Conservation (phyloP, 1,140 invertebrate genomes). For the Eueides isabella region DNA sequence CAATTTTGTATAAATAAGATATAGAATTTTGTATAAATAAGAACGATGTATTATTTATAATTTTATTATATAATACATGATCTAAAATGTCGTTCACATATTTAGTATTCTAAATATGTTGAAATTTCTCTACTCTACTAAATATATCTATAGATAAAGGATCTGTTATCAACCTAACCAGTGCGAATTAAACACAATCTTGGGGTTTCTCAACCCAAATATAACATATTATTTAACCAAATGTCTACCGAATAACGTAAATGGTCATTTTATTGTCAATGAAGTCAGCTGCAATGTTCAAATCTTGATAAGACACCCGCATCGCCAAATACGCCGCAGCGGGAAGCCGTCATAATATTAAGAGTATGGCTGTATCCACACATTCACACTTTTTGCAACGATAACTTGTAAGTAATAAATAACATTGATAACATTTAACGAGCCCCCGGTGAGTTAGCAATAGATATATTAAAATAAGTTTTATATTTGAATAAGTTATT, state of each 20-base stretch:
- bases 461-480: constrained; percentile 10
- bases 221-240: constrained; percentile 35
- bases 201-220: background rate
- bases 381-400: constrained; percentile 55
- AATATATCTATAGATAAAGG: no score
- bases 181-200: background rate
- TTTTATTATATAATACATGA: no score
- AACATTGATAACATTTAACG: constrained; percentile 12
- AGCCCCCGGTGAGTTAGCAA: constrained; percentile 8
- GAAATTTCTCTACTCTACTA: no score
- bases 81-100: no score
- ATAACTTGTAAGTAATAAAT: constrained; percentile 36
- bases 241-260: constrained; percentile 42
- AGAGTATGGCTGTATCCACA: constrained; percentile 59
- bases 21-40: background rate
- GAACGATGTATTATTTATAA: no score
- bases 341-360: constrained; percentile 80
- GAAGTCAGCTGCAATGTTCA: constrained; percentile 66
- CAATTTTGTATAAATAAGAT: no score
- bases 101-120: no score
- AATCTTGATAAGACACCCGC: constrained; percentile 75
- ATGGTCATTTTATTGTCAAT: constrained; percentile 49
- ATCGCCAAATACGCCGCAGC: constrained; percentile 77
- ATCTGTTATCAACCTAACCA: background rate
- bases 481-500: background rate